Base-by-base conservation (phyloP, 2,797 vertebrate genomes). In the Odontamblyopus rebecca region DNA sequence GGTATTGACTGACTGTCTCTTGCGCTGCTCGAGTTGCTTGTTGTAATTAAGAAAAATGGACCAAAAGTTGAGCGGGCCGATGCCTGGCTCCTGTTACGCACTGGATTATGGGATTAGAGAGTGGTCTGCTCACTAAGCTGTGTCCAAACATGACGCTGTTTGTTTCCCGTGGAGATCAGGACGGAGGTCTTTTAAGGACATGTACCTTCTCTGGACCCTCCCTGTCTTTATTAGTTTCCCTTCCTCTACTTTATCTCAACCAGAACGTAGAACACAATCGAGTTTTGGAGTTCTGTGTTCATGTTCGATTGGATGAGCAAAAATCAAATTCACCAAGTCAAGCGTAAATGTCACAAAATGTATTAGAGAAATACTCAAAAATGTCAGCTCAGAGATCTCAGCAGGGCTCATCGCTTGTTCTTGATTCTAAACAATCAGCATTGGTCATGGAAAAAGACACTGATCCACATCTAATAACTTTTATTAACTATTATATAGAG, bases 71-170 rank as follows among this genome's bases (percentile, higher is more conserved):
- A 59, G 41, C 59, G 30, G 54, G 15, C 12, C 6, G 16, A 27
- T 6, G n/a, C 8, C 15, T 4, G 18, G 15, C 7, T 44, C 64
- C 51, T 23, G 53, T 59, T 23, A 68, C n/a, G 15, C 29, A 68
- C 53, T 59, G 67, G 67, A 68, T 67, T 67, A 67, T 67, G 50
- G 53, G 67, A 68, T 68, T 68, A 57, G 38, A 27, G 30, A 68
- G n/a, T 32, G 66, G 30, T 57, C 12, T 19, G 41, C 23, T 61
- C 41, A 27, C 7, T 38, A 63, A 60, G 8, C 29, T 16, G n/a
- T 0, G 19, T 41, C 44, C 23, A 13, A 3, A n/a, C 54, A 4
- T 71, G 50, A 72, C 62, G n/a, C 3, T 4, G n/a, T 65, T 74
- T 65, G 19, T 71, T 67, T 59, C 16, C 67, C 32, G 32, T 11